Conservation (phyloP, 2,797 vertebrate genomes). For the Fundulus diaphanus region DNA sequence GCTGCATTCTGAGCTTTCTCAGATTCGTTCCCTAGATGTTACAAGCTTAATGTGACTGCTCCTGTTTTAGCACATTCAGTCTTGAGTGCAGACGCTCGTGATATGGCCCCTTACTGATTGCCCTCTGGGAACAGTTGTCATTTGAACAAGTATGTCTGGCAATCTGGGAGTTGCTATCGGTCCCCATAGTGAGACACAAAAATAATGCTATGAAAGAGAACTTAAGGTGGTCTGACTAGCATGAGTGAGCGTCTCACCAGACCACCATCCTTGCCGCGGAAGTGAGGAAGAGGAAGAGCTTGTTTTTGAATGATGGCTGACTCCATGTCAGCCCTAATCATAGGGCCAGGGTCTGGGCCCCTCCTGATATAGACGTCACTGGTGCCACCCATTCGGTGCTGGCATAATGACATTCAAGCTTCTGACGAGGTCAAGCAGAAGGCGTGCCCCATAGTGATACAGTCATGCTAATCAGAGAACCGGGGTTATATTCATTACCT, state of each 20-base stretch:
- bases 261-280: neutral
- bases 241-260: no score
- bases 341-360: neutral
- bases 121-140: neutral
- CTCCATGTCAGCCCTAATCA: neutral
- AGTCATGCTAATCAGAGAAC: neutral
- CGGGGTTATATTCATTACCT: no score
- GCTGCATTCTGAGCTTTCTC: neutral
- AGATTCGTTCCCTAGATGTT: neutral
- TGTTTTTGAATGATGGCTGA: constrained; percentile 2
- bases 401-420: neutral
- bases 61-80: neutral
- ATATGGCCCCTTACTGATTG: no score
- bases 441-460: neutral
- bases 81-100: no score
- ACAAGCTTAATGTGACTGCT: neutral
- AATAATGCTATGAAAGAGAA: no score
- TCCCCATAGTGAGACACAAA: neutral
- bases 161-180: no score
- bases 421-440: neutral
- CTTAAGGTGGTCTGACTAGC: no score
- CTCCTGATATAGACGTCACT: neutral
- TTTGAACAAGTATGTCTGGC: neutral
- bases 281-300: neutral
- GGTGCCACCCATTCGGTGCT: neutral